Percentiles rank a stretch among this genome's conserved stretches.
Evolutionary conservation across 2,888 invertebrate genomes (phyloP).

Genomic region (Sesia apiformis): DNA sequence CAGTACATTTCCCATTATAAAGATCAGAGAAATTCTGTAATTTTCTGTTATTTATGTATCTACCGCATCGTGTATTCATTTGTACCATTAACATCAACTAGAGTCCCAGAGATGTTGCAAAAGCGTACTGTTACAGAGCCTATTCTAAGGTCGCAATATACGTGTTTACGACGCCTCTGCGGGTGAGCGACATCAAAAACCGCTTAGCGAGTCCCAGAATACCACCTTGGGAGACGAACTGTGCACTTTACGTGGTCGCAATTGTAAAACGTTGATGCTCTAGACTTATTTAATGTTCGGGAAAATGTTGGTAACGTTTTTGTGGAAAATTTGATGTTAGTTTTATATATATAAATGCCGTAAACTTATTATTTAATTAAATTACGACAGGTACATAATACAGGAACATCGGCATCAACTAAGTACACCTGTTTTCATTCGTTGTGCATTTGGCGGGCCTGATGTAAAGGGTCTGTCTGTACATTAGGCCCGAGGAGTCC

Average conservation of each 20-base stretch:
- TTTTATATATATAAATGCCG: not conserved
- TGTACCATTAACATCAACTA: conserved; percentile 28
- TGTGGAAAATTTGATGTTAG: not conserved
- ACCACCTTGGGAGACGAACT: conserved; percentile 24
- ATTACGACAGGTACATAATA: no score
- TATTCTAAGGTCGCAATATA: conserved; percentile 19
- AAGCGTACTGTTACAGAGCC: conserved; percentile 20
- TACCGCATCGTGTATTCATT: conserved; percentile 29
- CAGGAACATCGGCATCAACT: not conserved
- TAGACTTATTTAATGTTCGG: not conserved
- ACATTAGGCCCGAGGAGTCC: no score
- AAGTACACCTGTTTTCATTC: not conserved
- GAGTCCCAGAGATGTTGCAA: conserved; percentile 22
- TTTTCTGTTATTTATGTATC: conserved; percentile 11
- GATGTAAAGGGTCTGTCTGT: no score
- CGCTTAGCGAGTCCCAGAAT: conserved; percentile 45
- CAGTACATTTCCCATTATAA: no score
- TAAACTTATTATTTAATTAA: no score
- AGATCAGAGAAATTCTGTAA: no score
- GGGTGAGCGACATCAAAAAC: conserved; percentile 49
- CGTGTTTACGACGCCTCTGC: conserved; percentile 42
- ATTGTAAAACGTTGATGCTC: conserved; percentile 32
- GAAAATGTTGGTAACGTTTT: not conserved
- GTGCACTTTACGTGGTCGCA: conserved; percentile 26
- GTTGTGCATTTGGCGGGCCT: no score